Conservation (phyloP, 2,113 vertebrate species). For the Phylloscopus trochilus region DNA sequence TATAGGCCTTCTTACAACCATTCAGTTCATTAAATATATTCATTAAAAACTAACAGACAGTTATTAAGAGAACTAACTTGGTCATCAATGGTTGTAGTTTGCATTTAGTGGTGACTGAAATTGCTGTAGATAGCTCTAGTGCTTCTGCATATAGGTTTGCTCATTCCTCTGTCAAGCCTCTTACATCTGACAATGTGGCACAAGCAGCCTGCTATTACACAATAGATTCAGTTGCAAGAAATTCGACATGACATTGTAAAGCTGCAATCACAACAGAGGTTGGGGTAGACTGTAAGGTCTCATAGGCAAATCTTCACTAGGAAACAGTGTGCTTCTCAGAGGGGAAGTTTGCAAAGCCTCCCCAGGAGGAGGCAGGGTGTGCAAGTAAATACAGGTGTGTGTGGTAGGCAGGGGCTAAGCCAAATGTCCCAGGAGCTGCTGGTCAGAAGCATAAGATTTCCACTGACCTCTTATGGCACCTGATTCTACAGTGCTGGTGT, state of each 20-base stretch:
- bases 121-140: not conserved
- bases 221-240: not conserved
- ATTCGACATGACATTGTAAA: not conserved
- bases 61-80: not conserved
- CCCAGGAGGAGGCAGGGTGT: not conserved
- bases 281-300: not conserved
- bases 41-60: not conserved
- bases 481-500: not conserved
- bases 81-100: not conserved
- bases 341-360: not conserved
- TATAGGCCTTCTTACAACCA: not conserved
- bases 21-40: not conserved
- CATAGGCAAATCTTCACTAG: not conserved
- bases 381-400: not conserved
- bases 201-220: not conserved
- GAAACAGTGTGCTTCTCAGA: not conserved
- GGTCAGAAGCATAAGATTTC: not conserved
- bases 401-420: not conserved
- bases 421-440: not conserved
- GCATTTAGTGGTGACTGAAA: not conserved
- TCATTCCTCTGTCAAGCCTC: not conserved
- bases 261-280: not conserved
- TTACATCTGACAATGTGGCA: not conserved
- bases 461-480: not conserved
- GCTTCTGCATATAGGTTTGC: not conserved